Evolutionary conservation across 2,888 invertebrate genomes (phyloP).

Genomic region (Eilema sororculum): DNA sequence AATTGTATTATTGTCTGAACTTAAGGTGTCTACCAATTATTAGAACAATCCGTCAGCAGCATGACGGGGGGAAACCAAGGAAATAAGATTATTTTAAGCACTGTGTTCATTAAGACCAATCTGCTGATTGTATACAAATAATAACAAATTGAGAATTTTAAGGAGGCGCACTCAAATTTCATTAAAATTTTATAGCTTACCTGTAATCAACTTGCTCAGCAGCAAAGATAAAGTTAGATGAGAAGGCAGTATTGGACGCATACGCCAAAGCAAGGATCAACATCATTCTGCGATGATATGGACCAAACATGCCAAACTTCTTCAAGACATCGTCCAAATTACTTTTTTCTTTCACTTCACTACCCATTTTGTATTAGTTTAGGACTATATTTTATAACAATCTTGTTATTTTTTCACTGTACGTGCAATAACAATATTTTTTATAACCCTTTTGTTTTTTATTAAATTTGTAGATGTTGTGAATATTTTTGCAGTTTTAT

Average conservation of each 20-base stretch:
- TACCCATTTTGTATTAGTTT: conserved; percentile 24
- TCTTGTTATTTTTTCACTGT: background rate
- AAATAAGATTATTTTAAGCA: too few species aligned
- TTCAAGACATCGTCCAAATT: conserved; percentile 75
- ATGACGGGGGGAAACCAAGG: too few species aligned
- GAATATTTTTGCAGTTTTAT: background rate
- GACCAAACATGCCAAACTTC: conserved; percentile 84
- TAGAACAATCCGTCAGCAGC: too few species aligned
- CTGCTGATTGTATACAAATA: background rate
- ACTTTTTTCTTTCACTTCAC: conserved; percentile 32
- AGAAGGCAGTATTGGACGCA: conserved; percentile 87
- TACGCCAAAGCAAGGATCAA: conserved; percentile 86
- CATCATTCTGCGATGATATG: conserved; percentile 86
- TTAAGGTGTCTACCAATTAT: too few species aligned
- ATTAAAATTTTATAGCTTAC: conserved; percentile 31
- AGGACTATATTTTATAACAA: background rate
- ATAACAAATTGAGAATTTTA: background rate
- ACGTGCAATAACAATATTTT: background rate
- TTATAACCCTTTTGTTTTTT: background rate
- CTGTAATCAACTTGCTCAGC: conserved; percentile 87
- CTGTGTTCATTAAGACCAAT: too few species aligned
- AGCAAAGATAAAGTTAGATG: conserved; percentile 89
- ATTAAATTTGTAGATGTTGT: background rate
- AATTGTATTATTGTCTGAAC: too few species aligned
- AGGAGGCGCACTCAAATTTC: background rate